These are phyloP conservation scores for Pteromalus puparum DNA, from an alignment of 1,140 invertebrate genomes.

Conservation along the genomic window DNA sequence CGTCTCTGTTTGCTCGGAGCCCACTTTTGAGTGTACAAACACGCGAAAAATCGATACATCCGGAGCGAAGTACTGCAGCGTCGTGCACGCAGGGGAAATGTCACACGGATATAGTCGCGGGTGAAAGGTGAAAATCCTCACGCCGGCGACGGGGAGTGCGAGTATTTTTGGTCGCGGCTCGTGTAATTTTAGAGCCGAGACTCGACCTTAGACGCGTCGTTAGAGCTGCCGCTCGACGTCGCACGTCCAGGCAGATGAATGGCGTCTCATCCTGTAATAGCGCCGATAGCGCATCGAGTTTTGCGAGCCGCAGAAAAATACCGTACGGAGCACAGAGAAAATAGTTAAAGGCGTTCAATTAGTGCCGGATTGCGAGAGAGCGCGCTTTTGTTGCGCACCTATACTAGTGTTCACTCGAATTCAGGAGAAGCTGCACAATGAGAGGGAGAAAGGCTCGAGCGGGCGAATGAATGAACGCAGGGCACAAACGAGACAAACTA, in stretches of 20 bases:
- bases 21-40: background rate
- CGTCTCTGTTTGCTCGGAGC: background rate
- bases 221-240: background rate
- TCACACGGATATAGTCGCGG: background rate
- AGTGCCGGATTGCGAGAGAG: background rate
- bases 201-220: slow-evolving; percentile 32
- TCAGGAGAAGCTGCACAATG: background rate
- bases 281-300: too few species aligned
- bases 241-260: slow-evolving; percentile 3
- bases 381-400: background rate
- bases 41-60: slow-evolving; percentile 53
- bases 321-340: background rate
- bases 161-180: slow-evolving; percentile 21
- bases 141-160: background rate
- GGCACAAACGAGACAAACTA: slow-evolving; percentile 30
- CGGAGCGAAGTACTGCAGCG: slow-evolving; percentile 29
- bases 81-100: background rate
- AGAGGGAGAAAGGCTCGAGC: slow-evolving; percentile 10
- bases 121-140: slow-evolving; percentile 45
- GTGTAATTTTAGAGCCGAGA: slow-evolving; percentile 28
- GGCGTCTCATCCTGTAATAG: background rate
- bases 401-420: background rate
- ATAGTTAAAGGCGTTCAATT: background rate
- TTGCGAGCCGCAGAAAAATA: too few species aligned
- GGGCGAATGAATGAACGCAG: slow-evolving; percentile 21